These are phyloP conservation scores for Cyprinodon brontotheroides DNA, from an alignment of 2,113 vertebrate species.

Conservation along the genomic window DNA sequence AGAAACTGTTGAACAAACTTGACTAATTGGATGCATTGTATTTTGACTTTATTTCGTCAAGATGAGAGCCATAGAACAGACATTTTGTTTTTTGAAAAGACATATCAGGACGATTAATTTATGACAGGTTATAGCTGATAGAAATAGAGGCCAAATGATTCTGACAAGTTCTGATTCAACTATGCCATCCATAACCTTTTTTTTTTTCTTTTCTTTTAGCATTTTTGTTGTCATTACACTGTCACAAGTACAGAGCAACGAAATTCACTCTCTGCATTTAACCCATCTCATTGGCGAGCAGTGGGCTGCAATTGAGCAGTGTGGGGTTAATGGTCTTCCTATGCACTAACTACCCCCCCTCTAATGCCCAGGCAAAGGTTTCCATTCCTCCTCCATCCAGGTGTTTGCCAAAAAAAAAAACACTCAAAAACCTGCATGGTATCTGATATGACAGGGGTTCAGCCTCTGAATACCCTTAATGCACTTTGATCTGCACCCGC, in stretches of 20 bases:
- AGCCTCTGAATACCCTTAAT: not conserved
- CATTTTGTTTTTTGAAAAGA: not conserved
- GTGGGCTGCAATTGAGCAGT: too few relatives aligned
- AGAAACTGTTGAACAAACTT: too few relatives aligned
- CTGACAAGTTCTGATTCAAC: not conserved
- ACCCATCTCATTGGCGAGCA: too few relatives aligned
- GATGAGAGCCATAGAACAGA: too few relatives aligned
- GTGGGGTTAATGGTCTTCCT: too few relatives aligned
- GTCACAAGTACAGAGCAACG: too few relatives aligned
- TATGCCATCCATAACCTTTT: too few relatives aligned
- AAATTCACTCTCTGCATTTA: too few relatives aligned
- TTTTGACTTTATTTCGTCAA: too few relatives aligned
- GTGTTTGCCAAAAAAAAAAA: constrained; percentile 22
- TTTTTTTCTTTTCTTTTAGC: too few relatives aligned
- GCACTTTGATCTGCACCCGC: not conserved
- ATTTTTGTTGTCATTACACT: too few relatives aligned
- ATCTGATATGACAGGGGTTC: not conserved
- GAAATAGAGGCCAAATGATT: not conserved
- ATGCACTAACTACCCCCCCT: not conserved
- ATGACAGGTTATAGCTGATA: not conserved
- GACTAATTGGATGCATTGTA: too few relatives aligned
- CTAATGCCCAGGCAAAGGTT: not conserved
- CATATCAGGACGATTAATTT: not conserved
- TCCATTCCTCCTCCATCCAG: constrained; percentile 9
- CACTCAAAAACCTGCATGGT: not conserved